Evolutionary conservation across 1,140 invertebrate species (phyloP), one percentile per base, ranked within the genome.

Genomic region (Theocolax elegans): DNA sequence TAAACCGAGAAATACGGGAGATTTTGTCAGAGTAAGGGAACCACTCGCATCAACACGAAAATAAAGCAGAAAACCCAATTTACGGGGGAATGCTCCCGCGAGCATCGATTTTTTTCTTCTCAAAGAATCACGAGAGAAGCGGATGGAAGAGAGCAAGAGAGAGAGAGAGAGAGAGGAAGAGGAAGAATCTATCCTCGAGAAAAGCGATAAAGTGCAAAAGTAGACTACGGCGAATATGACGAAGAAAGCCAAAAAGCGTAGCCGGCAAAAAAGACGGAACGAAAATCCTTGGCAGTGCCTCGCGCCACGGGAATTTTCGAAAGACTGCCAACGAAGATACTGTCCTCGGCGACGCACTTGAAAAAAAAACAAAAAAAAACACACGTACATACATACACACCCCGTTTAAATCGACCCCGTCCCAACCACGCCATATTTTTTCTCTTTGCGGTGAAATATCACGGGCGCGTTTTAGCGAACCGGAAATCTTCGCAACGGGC

Each of bases 271-370:
- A 56, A 48, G 58, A 23, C 19, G 58, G 38, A 31, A 7, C 25
- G 40, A 35, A 40, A 44, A 62, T 58, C n/a, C 9, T 67, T 58
- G 40, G 64, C 35, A 66, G n/a, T 17, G n/a, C 38, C 31, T n/a
- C 58, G 19, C 64, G 19, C 49, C 64, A 35, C 38, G 29, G 40
- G 38, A 58, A 38, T 58, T 67, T 58, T 67, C 53, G 40, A 58
- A 67, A 67, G 53, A 67, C 27, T 46, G 53, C 53, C 65, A 67
- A 46, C 40, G 51, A 38, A 58, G 42, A 58, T 58, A 48, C 53
- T 21, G 19, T 12, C 27, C 15, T 7, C 19, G 9, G 17, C 15
- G 9, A 10, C 15, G 9, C 15, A 3, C 53, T 35, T 19, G 15
- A n/a, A n/a, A 6, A 35, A 35, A 35, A 35, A 6, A 4, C 31